Conservation (phyloP, 2,797 vertebrate species). For the Nasua narica region DNA sequence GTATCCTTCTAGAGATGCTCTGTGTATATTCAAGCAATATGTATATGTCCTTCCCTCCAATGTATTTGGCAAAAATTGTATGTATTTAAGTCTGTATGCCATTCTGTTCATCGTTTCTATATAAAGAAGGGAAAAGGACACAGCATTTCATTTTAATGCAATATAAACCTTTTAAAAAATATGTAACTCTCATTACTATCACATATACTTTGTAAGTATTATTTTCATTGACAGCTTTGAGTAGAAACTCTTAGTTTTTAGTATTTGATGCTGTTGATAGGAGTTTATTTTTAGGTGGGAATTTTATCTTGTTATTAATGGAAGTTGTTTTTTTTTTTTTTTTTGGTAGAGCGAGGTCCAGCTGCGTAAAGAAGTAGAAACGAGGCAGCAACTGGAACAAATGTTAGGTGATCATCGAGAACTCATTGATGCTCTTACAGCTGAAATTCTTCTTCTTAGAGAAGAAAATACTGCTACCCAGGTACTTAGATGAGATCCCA, state of each 20-base stretch:
- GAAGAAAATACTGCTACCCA: constrained; percentile 85
- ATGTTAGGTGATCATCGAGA: constrained; percentile 88
- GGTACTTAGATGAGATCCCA: constrained; percentile 80
- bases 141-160: background rate
- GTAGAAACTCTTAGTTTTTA: constrained; percentile 40
- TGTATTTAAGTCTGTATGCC: background rate
- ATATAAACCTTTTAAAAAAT: background rate
- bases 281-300: background rate
- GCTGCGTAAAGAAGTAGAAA: constrained; percentile 80
- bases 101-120: constrained; percentile 25
- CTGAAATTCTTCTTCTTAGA: constrained; percentile 90
- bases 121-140: background rate
- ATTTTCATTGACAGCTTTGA: constrained; percentile 30
- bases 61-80: constrained; percentile 9
- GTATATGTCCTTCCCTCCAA: background rate
- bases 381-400: constrained; percentile 84
- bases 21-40: background rate
- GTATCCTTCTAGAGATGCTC: background rate
- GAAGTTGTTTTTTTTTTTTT: background rate
- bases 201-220: constrained; percentile 20
- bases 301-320: background rate
- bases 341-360: constrained; percentile 86
- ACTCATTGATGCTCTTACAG: constrained; percentile 93
- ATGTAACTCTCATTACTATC: background rate
- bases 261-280: background rate